phyloP scores from a whole-genome alignment of 2,888 invertebrate species.

The Drosophila demipolita region DNA sequence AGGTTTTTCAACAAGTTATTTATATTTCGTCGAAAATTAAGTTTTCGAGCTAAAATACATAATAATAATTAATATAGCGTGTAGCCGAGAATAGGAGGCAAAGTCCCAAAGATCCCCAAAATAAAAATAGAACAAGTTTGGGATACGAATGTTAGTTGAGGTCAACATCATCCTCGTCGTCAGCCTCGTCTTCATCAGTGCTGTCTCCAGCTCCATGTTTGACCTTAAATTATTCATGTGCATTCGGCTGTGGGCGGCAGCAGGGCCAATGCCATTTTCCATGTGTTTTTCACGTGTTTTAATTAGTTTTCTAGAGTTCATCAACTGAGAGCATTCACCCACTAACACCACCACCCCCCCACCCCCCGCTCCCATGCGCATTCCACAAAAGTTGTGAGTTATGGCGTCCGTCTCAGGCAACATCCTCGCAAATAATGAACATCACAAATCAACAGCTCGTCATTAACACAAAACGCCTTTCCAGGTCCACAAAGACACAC shows the following conservation, averaged over 20 bases:
- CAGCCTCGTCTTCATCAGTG: slow-evolving; percentile 4
- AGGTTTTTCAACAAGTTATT: slow-evolving; percentile 39
- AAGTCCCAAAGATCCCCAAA: slow-evolving; percentile 34
- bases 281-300: slow-evolving; percentile 73
- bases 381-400: slow-evolving; percentile 52
- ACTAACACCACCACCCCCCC: neutral
- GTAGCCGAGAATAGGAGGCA: slow-evolving; percentile 21
- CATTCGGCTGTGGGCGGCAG: slow-evolving; percentile 36
- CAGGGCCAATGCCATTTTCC: slow-evolving; percentile 45
- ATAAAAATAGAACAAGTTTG: slow-evolving; percentile 10
- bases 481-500: slow-evolving; percentile 27
- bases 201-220: slow-evolving; percentile 33
- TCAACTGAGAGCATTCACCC: slow-evolving; percentile 48
- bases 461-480: slow-evolving; percentile 66
- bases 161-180: slow-evolving; percentile 23
- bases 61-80: slow-evolving; percentile 48
- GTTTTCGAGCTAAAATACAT: slow-evolving; percentile 34
- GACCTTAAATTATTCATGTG: slow-evolving; percentile 67
- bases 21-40: slow-evolving; percentile 39
- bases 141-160: slow-evolving; percentile 24
- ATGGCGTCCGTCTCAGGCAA: slow-evolving; percentile 38
- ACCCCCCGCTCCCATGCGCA: slow-evolving; percentile 2
- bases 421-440: slow-evolving; percentile 69
- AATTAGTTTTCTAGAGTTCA: slow-evolving; percentile 78
- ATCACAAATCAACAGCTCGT: slow-evolving; percentile 77